Base-by-base conservation (phyloP, 2,797 vertebrate genomes). In the Molossus alvarezi region DNA sequence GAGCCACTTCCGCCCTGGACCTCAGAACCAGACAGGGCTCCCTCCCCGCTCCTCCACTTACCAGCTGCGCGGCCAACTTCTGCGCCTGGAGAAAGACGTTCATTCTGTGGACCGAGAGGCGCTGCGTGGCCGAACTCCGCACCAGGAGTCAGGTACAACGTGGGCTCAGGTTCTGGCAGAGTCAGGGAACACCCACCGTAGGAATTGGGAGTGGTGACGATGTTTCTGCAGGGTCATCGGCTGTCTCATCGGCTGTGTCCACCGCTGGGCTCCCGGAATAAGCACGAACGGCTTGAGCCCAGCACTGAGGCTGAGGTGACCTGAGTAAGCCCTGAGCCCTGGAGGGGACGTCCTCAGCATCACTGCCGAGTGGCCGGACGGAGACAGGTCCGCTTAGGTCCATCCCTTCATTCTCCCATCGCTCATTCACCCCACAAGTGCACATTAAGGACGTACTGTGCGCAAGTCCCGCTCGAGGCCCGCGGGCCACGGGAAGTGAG, bases 281-380 rank as follows among this genome's bases (percentile, higher is more conserved):
- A 14, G 65, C 27, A 2, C 0, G 0, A 27, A 6, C 0, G 9
- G 73, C 48, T 18, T 3, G 20, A 12, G 41, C n/a, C 29, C 0
- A 1, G 83, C 1, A 1, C 25, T 0, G 33, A 17, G 81, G 33
- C 7, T 9, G 7, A 4, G 55, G 10, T 5, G 57, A 4, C 27
- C 37, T 3, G 1, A 9, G 41, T 1, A 6, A 33, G 11, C 53
- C 64, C 45, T 5, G 1, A 72, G 79, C 25, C 41, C 3, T 7
- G 20, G 55, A n/a, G 60, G 57, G 27, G 8, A 3, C 29, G 23
- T 60, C 82, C 45, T 67, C 4, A 3, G 20, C 29, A 1, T 17
- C 14, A 10, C 13, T 25, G 58, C 48, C 7, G 10, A 53, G 67
- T 20, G 72, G 15, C 10, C n/a, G 23, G 51, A 1, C 4, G 12